These are phyloP conservation scores for Alectura lathami DNA, from an alignment of 2,113 vertebrate genomes.

Conservation along the genomic window DNA sequence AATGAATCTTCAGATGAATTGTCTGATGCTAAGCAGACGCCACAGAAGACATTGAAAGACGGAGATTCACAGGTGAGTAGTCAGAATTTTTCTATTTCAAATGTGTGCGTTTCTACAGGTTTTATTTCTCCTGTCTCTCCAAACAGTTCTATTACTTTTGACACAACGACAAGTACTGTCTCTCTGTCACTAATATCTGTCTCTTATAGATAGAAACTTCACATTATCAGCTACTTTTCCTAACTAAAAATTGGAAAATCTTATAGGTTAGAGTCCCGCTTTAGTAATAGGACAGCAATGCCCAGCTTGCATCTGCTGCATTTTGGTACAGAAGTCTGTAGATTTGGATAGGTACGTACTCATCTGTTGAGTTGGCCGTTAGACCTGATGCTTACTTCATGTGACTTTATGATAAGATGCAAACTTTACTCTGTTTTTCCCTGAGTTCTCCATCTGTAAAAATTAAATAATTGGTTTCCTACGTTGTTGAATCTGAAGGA, in stretches of 20 bases:
- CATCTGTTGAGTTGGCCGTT: neutral
- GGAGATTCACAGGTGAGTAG: slow-evolving; percentile 86
- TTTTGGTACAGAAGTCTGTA: neutral
- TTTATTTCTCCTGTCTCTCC: neutral
- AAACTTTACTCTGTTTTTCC: neutral
- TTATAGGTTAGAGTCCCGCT: neutral
- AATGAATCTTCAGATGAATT: slow-evolving; percentile 92
- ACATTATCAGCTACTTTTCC: neutral
- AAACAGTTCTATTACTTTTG: neutral
- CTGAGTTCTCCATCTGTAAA: neutral
- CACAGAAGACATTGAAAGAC: slow-evolving; percentile 82
- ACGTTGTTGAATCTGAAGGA: neutral
- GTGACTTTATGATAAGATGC: neutral
- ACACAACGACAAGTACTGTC: neutral
- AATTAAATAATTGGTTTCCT: neutral
- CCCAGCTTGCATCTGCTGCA: neutral
- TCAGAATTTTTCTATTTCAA: neutral
- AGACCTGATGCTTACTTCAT: neutral
- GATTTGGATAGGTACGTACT: neutral
- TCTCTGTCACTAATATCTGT: neutral
- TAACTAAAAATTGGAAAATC: neutral
- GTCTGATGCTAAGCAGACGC: slow-evolving; percentile 87
- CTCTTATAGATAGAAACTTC: neutral
- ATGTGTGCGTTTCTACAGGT: neutral
- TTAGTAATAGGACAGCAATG: rapidly evolving